These are phyloP conservation scores for Pantala flavescens DNA, from an alignment of 1,140 invertebrate genomes.

Conservation along the genomic window DNA sequence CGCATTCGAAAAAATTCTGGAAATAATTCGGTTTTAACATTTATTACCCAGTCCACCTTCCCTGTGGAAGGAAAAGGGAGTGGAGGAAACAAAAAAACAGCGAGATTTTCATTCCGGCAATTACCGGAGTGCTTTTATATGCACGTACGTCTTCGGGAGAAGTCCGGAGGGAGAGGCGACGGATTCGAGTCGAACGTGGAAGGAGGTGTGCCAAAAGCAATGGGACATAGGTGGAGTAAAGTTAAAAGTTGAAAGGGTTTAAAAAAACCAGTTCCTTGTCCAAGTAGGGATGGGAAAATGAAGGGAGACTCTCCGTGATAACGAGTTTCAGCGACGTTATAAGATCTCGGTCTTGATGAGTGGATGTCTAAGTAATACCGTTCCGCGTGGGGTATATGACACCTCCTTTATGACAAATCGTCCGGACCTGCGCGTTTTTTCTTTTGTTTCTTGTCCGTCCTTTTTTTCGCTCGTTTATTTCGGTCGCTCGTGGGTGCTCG, in stretches of 20 bases:
- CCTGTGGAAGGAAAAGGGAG: too few relatives aligned
- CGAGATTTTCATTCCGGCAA: background rate
- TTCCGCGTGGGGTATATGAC: background rate
- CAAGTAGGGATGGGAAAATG: background rate
- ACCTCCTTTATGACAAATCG: conserved; percentile 9
- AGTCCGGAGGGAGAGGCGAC: background rate
- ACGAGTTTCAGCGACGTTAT: background rate
- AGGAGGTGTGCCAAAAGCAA: too few relatives aligned
- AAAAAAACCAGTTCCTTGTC: background rate
- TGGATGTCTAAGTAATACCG: background rate
- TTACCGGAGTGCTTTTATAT: conserved; percentile 1
- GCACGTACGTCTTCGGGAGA: background rate
- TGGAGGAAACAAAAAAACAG: background rate
- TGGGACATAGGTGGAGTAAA: background rate
- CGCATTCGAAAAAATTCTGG: too few relatives aligned
- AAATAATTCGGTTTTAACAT: too few relatives aligned
- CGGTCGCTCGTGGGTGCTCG: background rate
- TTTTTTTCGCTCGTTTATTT: background rate
- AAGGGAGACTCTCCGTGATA: background rate
- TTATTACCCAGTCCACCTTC: too few relatives aligned
- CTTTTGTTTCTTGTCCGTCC: background rate
- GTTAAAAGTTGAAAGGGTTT: background rate
- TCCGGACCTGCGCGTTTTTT: background rate
- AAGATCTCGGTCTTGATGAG: conserved; percentile 8
- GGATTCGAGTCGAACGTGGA: background rate